These are phyloP conservation scores for Callyntrura guangdongensis DNA, from an alignment of 2,888 invertebrate species.

Conservation along the genomic window DNA sequence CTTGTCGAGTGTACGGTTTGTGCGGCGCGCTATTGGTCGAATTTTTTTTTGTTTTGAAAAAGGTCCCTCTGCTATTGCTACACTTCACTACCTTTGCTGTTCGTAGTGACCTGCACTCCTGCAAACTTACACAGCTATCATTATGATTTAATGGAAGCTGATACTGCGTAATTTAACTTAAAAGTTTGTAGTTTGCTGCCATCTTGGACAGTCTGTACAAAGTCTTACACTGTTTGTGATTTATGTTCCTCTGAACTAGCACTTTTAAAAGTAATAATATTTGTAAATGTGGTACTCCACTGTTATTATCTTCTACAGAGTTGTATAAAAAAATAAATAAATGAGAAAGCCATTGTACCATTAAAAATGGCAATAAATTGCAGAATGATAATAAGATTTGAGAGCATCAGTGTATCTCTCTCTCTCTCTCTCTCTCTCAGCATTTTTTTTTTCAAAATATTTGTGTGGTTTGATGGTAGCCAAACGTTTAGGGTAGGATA, in stretches of 20 bases:
- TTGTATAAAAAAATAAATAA: conserved; percentile 8
- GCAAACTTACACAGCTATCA: too few species aligned
- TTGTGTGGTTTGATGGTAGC: conserved; percentile 6
- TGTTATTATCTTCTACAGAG: background rate
- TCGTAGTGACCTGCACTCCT: background rate
- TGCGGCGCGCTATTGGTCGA: background rate
- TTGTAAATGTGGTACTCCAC: background rate
- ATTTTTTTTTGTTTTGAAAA: too few species aligned
- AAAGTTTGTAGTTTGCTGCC: background rate
- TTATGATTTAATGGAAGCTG: background rate
- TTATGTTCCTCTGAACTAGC: background rate
- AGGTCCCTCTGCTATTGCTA: background rate
- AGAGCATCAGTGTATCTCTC: background rate
- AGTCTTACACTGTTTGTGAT: background rate
- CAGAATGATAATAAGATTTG: conserved; percentile 15
- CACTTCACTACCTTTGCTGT: too few species aligned
- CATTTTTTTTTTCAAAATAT: too few species aligned
- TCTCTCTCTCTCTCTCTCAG: too few species aligned
- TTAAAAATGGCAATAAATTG: conserved; percentile 35
- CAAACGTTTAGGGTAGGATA: conserved; percentile 33
- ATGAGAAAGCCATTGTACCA: conserved; percentile 33
- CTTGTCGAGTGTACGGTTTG: background rate
- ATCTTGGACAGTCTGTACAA: conserved; percentile 2
- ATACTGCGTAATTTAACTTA: background rate
- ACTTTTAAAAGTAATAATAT: background rate